These are phyloP conservation scores for Acyrthosiphon pisum DNA, from an alignment of 1,140 invertebrate species.

Conservation along the genomic window DNA sequence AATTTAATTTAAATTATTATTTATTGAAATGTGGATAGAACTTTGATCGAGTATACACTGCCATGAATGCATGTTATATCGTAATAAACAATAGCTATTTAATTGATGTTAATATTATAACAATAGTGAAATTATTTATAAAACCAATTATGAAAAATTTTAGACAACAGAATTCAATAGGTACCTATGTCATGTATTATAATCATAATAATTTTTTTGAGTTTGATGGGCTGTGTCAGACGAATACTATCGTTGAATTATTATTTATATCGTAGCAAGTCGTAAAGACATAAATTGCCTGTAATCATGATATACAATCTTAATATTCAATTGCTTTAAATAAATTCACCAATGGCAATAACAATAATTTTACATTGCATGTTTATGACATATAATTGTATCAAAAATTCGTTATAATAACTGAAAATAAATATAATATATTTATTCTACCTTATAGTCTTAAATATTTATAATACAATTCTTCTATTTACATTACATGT, in stretches of 20 bases:
- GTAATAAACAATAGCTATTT: neutral
- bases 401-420: neutral
- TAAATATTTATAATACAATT: neutral
- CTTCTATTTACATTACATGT: neutral
- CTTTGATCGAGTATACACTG: neutral
- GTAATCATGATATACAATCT: neutral
- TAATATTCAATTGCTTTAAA: neutral
- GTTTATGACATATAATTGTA: neutral
- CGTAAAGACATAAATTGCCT: no score
- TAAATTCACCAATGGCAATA: neutral
- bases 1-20: neutral
- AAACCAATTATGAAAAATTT: neutral
- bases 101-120: neutral
- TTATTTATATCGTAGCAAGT: neutral
- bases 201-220: neutral
- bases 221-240: neutral
- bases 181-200: neutral
- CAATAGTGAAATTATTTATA: neutral
- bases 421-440: neutral
- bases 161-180: neutral
- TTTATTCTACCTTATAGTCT: no score
- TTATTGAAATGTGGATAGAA: neutral
- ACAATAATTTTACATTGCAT: neutral
- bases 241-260: neutral
- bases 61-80: neutral